A percentile compares a stretch with the other conserved stretches of the same genome.
These are phyloP conservation scores for Homarus americanus DNA, from an alignment of 1,140 invertebrate species.

Conservation along the genomic window DNA sequence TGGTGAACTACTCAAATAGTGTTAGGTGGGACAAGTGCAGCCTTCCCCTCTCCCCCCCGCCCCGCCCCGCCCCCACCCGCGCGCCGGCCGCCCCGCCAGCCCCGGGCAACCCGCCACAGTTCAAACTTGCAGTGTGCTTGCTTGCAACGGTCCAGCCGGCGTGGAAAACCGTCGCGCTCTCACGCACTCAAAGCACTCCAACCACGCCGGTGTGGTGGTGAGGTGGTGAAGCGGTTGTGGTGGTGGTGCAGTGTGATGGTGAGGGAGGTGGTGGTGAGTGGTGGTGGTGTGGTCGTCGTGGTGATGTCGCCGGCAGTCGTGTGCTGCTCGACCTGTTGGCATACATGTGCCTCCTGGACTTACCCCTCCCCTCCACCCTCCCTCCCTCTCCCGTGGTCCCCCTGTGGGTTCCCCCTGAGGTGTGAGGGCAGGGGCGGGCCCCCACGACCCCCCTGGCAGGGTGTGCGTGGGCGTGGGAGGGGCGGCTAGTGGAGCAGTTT, in stretches of 20 bases:
- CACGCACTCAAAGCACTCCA: slow-evolving; percentile 10
- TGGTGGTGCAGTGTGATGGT: slow-evolving; percentile 1
- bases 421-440: neutral
- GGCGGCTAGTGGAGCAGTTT: slow-evolving; percentile 13
- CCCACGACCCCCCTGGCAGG: neutral
- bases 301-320: too few relatives aligned
- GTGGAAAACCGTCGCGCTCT: slow-evolving; percentile 24
- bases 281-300: neutral
- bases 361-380: neutral
- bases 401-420: neutral
- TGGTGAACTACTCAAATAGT: neutral
- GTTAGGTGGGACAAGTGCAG: slow-evolving; percentile 19
- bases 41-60: neutral
- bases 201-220: slow-evolving; percentile 15
- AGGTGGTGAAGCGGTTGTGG: neutral
- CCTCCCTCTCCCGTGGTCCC: neutral
- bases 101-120: slow-evolving; percentile 57
- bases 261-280: neutral
- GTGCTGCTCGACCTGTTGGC: neutral
- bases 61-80: neutral
- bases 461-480: too few relatives aligned
- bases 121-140: slow-evolving; percentile 64
- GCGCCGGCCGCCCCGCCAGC: slow-evolving; percentile 9
- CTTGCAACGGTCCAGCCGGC: slow-evolving; percentile 55
- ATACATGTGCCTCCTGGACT: neutral